Conservation (phyloP, 2,888 invertebrate genomes). For the Ochropacha duplaris region DNA sequence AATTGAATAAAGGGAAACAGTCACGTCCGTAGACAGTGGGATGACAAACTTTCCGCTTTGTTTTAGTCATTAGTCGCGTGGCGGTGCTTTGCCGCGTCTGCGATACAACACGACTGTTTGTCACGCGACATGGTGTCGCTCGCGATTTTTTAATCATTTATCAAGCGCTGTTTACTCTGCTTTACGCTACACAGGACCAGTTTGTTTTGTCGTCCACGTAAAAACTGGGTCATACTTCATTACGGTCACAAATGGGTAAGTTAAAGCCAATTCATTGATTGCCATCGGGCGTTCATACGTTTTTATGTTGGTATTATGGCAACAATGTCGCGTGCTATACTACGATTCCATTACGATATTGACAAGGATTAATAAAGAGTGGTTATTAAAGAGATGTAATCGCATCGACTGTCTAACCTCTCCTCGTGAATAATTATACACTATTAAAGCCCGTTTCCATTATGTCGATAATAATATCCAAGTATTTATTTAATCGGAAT, state of each 20-base stretch:
- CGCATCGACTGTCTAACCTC: constrained; percentile 23
- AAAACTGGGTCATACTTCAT: constrained; percentile 51
- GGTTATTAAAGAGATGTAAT: constrained; percentile 29
- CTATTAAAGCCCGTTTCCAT: background rate
- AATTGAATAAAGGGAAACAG: constrained; percentile 12
- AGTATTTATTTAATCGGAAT: background rate
- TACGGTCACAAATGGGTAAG: constrained; percentile 30
- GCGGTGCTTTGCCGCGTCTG: constrained; percentile 23
- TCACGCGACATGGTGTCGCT: constrained; percentile 27
- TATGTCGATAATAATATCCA: background rate
- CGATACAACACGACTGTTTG: constrained; percentile 20
- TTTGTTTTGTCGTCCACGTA: constrained; percentile 15
- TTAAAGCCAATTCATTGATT: constrained; percentile 44
- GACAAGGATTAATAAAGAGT: constrained; percentile 41
- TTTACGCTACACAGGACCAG: constrained; percentile 44
- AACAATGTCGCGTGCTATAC: constrained; percentile 35
- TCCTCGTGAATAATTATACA: constrained; percentile 9
- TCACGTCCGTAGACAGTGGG: constrained; percentile 15
- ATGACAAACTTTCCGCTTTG: constrained; percentile 35
- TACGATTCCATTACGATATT: constrained; percentile 35
- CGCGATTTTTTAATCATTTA: constrained; percentile 56
- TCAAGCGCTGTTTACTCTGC: constrained; percentile 50
- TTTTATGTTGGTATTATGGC: constrained; percentile 22
- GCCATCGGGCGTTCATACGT: constrained; percentile 10
- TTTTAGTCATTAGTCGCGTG: constrained; percentile 29